Evolutionary conservation across 2,888 invertebrate genomes (phyloP), one percentile per base, ranked within the genome.

Genomic region (Polietes domitor): DNA sequence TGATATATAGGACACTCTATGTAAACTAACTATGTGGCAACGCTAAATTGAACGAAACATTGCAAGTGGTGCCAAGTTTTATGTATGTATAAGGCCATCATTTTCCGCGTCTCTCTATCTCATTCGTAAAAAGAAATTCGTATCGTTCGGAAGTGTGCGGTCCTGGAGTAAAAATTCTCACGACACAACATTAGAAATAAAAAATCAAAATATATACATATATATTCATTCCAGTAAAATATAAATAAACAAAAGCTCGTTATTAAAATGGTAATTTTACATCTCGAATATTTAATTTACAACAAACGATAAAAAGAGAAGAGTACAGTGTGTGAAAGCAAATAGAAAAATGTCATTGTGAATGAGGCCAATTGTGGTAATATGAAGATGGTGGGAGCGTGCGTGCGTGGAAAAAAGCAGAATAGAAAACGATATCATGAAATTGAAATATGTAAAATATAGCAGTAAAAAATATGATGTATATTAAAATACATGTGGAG

Each of bases 101-200:
- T 85, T 78, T 87, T 87, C 85, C 89, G 91, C 91, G 91, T 90
- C n/a, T 90, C 87, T 88, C 87, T 88, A 87, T 76, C 87, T 86
- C 90, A 91, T 91, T 91, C 90, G 89, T 88, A 88, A 88, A 90
- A 90, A 88, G 89, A 88, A 89, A 86, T 88, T 87, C 87, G 87
- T 86, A 73, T 87, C 78, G 90, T 89, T 86, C 87, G 86, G 89
- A 87, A 86, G 43, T 68, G 89, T 87, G 82, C 61, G 73, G 81
- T 63, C 73, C 50, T 73, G 50, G 12, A 72, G 63, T 75, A 47
- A 68, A 78, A 65, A 41, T 41, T 70, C 47, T 50, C 28, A 12
- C 55, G 28, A 75, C 55, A 63, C 15, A 75, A 63, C 26, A 26
- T 63, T 78, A 78, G 28, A 76, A 81, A 82, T 24, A 58, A 12